Conservation (phyloP, 2,888 invertebrate genomes). For the Gari tellinella region DNA sequence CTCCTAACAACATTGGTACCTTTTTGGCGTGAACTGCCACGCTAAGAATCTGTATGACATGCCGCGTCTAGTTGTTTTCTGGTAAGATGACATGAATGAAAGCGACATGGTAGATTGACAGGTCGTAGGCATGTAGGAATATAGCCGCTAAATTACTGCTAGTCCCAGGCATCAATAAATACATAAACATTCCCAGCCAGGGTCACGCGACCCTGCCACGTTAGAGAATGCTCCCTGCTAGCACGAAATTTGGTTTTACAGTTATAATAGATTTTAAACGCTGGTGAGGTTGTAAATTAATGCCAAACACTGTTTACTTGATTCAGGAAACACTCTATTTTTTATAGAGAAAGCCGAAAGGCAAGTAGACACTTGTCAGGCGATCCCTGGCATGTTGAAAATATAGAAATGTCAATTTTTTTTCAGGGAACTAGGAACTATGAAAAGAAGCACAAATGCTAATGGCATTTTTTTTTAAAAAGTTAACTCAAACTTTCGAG, state of each 20-base stretch:
- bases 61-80: conserved; percentile 40
- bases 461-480: too few relatives aligned
- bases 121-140: not conserved
- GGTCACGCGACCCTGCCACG: too few relatives aligned
- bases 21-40: not conserved
- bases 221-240: too few relatives aligned
- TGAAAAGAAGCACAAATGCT: too few relatives aligned
- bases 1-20: not conserved
- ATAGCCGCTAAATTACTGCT: not conserved
- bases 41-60: conserved; percentile 18
- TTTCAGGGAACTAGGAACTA: too few relatives aligned
- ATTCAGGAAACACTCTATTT: too few relatives aligned
- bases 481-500: too few relatives aligned
- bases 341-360: too few relatives aligned
- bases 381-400: too few relatives aligned
- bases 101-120: conserved; percentile 1
- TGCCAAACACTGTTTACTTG: conserved; percentile 1
- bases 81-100: conserved; percentile 22
- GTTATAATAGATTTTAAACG: conserved; percentile 4
- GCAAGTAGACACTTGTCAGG: too few relatives aligned
- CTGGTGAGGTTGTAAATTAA: not conserved
- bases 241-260: not conserved
- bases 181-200: conserved; percentile 1
- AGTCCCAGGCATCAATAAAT: conserved; percentile 7
- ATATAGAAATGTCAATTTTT: too few relatives aligned